Evolutionary conservation across 2,113 vertebrate genomes (phyloP).

Genomic region (Gambusia affinis): DNA sequence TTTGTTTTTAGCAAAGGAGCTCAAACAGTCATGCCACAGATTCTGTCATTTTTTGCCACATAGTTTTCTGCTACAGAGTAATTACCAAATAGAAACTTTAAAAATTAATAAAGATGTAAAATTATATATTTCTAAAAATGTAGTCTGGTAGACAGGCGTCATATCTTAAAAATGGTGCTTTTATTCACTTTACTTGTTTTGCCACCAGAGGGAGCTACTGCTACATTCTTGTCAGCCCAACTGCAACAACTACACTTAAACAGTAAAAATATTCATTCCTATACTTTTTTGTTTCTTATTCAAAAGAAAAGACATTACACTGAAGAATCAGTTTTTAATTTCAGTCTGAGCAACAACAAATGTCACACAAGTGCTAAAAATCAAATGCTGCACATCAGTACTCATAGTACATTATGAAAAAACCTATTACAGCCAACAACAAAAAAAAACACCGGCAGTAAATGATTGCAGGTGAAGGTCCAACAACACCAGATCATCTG

Average conservation of each 20-base stretch:
- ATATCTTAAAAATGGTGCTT: no score
- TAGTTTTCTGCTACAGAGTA: no score
- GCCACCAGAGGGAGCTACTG: conserved; percentile 59
- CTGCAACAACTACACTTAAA: background rate
- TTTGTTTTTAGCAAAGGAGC: background rate
- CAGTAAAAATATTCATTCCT: background rate
- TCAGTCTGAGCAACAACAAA: conserved; percentile 64
- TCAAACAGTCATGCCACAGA: background rate
- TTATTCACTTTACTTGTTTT: background rate
- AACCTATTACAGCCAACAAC: conserved; percentile 35
- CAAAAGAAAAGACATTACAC: background rate
- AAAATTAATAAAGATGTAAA: background rate
- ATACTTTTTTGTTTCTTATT: background rate
- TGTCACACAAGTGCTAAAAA: conserved; percentile 53
- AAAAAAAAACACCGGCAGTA: conserved; percentile 38
- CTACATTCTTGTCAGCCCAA: background rate
- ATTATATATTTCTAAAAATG: no score
- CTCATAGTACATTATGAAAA: conserved; percentile 32
- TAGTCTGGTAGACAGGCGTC: background rate
- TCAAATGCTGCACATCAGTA: conserved; percentile 42
- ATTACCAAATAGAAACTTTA: background rate
- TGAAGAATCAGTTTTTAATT: conserved; percentile 31
- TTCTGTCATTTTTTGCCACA: no score
- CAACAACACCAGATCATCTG: conserved; percentile 32
- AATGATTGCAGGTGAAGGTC: conserved; percentile 37